Percentiles rank a stretch among this genome's conserved stretches.
These are phyloP conservation scores for Dicentrarchus labrax DNA, from an alignment of 2,113 vertebrate genomes.

Conservation along the genomic window DNA sequence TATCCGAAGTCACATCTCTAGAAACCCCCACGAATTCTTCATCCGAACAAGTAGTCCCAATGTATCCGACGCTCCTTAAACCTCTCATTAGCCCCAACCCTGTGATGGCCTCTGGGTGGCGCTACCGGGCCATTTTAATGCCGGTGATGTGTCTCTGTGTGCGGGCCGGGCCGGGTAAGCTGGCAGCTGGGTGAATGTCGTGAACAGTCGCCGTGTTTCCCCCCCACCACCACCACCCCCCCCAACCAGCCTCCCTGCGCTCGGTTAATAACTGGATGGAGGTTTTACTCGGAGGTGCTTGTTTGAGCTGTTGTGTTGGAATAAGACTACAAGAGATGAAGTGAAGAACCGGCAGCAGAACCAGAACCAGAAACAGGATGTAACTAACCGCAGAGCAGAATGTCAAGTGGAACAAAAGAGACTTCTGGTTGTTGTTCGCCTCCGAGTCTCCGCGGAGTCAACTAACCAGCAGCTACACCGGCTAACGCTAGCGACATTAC, in stretches of 20 bases:
- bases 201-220: constrained; percentile 44
- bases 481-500: constrained; percentile 68
- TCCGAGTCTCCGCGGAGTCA: constrained; percentile 42
- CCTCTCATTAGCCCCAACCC: rapidly evolving
- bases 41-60: not conserved
- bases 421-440: constrained; percentile 55
- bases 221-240: not conserved
- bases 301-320: constrained; percentile 12
- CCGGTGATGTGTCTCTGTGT: constrained; percentile 5
- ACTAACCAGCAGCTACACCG: constrained; percentile 72
- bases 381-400: constrained; percentile 47
- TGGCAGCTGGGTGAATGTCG: constrained; percentile 61
- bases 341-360: not conserved
- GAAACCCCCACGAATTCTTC: not conserved
- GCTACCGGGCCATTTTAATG: constrained; percentile 20
- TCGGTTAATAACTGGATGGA: constrained; percentile 36
- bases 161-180: constrained; percentile 28
- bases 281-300: constrained; percentile 14
- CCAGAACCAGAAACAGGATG: constrained; percentile 41
- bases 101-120: constrained; percentile 39
- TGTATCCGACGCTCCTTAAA: constrained; percentile 25
- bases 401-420: constrained; percentile 74
- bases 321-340: not conserved
- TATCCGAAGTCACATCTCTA: too few relatives aligned
- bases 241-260: not conserved